Base-by-base conservation (phyloP, 2,888 invertebrate species). In the Phasia obesa region DNA sequence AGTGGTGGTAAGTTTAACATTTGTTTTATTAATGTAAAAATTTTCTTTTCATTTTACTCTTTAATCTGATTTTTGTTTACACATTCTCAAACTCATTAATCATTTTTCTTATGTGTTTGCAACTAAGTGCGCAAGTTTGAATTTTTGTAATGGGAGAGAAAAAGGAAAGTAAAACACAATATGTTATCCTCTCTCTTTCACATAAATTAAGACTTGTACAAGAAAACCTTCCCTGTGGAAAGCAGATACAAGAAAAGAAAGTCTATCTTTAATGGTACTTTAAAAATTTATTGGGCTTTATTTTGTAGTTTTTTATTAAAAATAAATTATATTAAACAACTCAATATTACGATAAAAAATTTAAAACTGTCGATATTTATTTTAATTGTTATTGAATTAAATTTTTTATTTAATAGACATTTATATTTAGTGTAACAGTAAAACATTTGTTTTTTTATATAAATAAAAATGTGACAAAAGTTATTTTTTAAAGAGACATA, bases 1-100 rank as follows among this genome's bases (percentile, higher is more conserved):
- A 84, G 86, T 75, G 85, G 85, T 84, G 81, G 76, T 81, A 80
- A 86, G 88, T 85, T 49, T 31, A 11, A 60, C 1, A 23, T 53
- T 67, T 21, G 9, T 27, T 73, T 53, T 67, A 17, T 65, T 62
- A n/a, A 27, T 21, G n/a, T 31, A 44, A 31, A 23, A 11, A 60
- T 51, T 15, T 19, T 70, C 49, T 47, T 25, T 55, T 57, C 47
- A 35, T 9, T 38, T 60, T 25, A 38, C 38, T 35, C 19, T 53
- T n/a, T 42, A 27, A 44, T 57, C 21, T 23, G 2, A 7, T 44
- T 64, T 62, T 51, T 35, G 65, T 67, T 79, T 23, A 53, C 49
- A 49, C 15, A 23, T 71, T 49, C 4, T 17, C n/a, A 69, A 67
- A 59, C 62, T 23, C 53, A 51, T 76, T 44, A 27, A 53, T 59